Evolutionary conservation across 2,888 invertebrate species (phyloP), one percentile per base, ranked within the genome.

Genomic region (Rosalia funebris): DNA sequence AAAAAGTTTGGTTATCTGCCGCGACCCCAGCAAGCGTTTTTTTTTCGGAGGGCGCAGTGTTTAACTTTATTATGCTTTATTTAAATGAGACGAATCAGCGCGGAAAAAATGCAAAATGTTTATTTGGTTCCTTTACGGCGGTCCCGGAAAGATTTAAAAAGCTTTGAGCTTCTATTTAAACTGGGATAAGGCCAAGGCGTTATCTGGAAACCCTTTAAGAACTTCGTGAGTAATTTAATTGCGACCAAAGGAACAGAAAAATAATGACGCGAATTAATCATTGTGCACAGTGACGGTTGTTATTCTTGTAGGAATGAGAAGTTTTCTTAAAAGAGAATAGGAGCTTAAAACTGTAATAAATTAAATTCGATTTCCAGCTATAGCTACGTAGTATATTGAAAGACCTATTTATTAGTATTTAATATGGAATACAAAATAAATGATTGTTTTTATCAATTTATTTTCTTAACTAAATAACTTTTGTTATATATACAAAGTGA

Each of bases 1-100:
- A 42, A 42, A 42, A 42, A 20, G 42, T 42, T 42, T 20, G 1
- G 42, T 42, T 19, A 19, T 42, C 19, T 42, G 17, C n/a, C 1
- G 42, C 17, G 42, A 34, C 34, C 11, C 34, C 34, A n/a, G 25
- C 25, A 34, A n/a, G 34, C 10, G 2, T 34, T 34, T 34, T 34
- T 34, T 34, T 34, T 34, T 25, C 7, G 4, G 25, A 3, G 25
- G 7, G 25, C 25, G 25, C 25, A 7, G 25, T 25, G 25, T 25
- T 25, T 25, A 25, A 25, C 25, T 25, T 25, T 25, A 25, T 25
- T 25, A 25, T 25, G 25, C 25, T 25, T 25, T 25, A 25, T 25
- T 25, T 25, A 25, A 25, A 25, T 25, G 25, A 25, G 25, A 7
- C 25, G 25, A 25, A 25, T 25, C 25, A 25, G 25, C 25, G 7